Evolutionary conservation across 2,888 invertebrate genomes (phyloP).

Genomic region (Xylophagus ater): DNA sequence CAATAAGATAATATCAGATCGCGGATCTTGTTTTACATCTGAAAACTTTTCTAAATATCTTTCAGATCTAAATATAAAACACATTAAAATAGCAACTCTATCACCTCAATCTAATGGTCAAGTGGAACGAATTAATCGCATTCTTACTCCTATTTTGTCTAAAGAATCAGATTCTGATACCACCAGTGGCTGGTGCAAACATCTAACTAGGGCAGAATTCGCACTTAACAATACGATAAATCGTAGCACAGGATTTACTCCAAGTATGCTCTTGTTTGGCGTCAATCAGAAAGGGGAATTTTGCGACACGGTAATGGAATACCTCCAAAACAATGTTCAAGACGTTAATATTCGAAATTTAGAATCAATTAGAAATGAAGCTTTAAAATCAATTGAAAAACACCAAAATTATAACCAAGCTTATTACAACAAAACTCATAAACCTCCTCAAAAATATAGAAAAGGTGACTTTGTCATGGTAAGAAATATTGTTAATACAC

Average conservation of each 20-base stretch:
- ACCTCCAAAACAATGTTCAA: constrained; percentile 6
- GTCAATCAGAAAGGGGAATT: constrained; percentile 20
- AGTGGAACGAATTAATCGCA: constrained; percentile 9
- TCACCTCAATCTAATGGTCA: constrained; percentile 12
- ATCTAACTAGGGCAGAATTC: constrained; percentile 19
- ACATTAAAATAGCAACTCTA: constrained; percentile 12
- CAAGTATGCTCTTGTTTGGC: constrained; percentile 23
- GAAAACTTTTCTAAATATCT: constrained; percentile 8
- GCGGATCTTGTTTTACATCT: constrained; percentile 11
- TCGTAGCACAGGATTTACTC: constrained; percentile 22
- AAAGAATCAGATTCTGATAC: constrained; percentile 9
- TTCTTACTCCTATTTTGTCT: constrained; percentile 6
- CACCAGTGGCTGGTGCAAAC: constrained; percentile 9
- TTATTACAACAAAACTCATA: not conserved
- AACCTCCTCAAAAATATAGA: not conserved
- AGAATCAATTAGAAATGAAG: not conserved
- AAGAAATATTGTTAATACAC: not conserved
- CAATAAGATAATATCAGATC: constrained; percentile 9
- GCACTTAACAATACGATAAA: constrained; percentile 23
- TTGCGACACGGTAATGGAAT: constrained; percentile 18
- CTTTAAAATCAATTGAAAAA: not conserved
- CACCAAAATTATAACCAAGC: not conserved
- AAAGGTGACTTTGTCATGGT: not conserved
- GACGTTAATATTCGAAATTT: not conserved
- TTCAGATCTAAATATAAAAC: constrained; percentile 7